Evolutionary conservation across 2,888 invertebrate species (phyloP), one percentile per base, ranked within the genome.

Genomic region (Rotaria magnacalcarata): DNA sequence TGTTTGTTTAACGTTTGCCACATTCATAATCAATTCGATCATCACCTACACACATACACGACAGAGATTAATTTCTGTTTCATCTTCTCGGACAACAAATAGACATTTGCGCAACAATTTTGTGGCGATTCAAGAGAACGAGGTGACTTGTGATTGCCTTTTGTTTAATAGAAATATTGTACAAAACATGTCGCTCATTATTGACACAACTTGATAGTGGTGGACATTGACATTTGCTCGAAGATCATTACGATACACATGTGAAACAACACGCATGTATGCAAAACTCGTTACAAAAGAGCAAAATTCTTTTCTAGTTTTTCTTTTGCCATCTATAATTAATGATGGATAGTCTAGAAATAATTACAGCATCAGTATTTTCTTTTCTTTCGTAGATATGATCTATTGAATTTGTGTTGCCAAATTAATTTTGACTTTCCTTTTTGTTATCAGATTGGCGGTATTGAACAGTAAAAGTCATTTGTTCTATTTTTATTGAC

Each of bases 21-120:
- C 67, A 67, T 67, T 67, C 27, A 67, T 67, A 67, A 67, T 67
- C 67, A 67, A 67, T 67, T 67, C 67, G 67, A 67, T 67, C 67
- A 67, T 67, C 67, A 67, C 67, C 67, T 67, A 67, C 67, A 67
- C 67, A 67, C 34, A 67, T 67, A 34, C 34, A 67, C 67, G 67
- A 67, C 6, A 34, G 67, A 67, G 67, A 67, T 67, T 67, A 67
- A 67, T 67, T 67, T 67, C 34, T 67, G 67, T 67, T 27, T 67
- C 67, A 67, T 67, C 67, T 67, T 67, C 27, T 27, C 67, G 27
- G 67, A 67, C 14, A 34, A 5, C 11, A 67, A 67, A 67, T 34
- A 67, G 14, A 67, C 27, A 27, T 67, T 67, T 67, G 27, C 67
- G 67, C 34, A 67, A 67, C 34, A 67, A 67, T 67, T 16, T 27